Percentiles rank a stretch among this genome's conserved stretches.
phyloP scores from a whole-genome alignment of 2,797 vertebrate genomes.

The Sebastes trivittatus region DNA sequence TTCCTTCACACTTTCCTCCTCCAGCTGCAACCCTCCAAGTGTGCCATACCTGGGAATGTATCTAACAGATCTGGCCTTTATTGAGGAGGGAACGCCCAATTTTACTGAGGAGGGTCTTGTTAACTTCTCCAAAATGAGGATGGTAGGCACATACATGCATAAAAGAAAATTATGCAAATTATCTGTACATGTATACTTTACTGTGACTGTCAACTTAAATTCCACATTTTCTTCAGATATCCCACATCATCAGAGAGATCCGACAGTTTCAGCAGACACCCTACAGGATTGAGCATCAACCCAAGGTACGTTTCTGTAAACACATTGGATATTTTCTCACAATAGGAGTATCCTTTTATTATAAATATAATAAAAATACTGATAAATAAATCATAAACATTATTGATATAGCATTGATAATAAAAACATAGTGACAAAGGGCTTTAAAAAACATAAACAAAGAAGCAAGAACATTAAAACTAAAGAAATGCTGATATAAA shows the following conservation, averaged over 20 bases:
- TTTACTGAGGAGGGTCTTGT: slow-evolving; percentile 97
- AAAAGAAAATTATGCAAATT: background rate
- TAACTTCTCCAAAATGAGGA: slow-evolving; percentile 99
- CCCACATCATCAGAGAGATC: slow-evolving; percentile 96
- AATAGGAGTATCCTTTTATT: background rate
- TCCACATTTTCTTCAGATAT: slow-evolving; percentile 84
- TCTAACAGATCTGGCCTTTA: slow-evolving; percentile 94
- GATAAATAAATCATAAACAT: background rate
- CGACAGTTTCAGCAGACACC: slow-evolving; percentile 97
- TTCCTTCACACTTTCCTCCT: background rate
- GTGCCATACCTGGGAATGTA: slow-evolving; percentile 98
- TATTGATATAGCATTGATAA: background rate
- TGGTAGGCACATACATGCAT: slow-evolving; percentile 80
- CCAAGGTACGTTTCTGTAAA: slow-evolving; percentile 84
- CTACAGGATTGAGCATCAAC: slow-evolving; percentile 95
- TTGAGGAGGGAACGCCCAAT: slow-evolving; percentile 96
- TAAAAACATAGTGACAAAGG: background rate
- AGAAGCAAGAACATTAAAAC: background rate
- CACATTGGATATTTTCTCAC: background rate
- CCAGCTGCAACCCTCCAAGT: slow-evolving; percentile 93
- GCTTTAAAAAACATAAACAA: background rate
- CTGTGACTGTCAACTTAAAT: background rate
- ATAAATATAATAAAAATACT: background rate
- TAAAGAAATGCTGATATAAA: background rate
- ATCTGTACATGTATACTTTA: background rate